Conservation (phyloP, 2,113 vertebrate species). For the Pedionomus torquatus region DNA sequence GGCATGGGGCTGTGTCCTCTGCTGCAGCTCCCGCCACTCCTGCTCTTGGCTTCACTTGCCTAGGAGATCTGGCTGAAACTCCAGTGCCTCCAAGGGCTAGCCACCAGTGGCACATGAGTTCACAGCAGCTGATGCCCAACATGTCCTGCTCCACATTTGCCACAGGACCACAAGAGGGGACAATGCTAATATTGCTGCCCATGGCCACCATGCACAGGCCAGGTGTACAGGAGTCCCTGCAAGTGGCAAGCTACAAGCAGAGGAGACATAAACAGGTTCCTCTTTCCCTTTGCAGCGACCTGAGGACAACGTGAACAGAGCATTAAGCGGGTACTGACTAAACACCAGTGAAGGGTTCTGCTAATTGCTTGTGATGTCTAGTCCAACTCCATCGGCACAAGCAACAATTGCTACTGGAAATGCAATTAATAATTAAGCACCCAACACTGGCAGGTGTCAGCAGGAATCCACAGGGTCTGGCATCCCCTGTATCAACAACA, state of each 20-base stretch:
- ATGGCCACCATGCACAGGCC: fast-evolving
- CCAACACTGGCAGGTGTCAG: neutral
- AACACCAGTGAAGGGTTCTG: neutral
- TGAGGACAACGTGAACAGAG: neutral
- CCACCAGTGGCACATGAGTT: fast-evolving
- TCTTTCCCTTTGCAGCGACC: neutral
- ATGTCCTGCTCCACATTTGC: fast-evolving
- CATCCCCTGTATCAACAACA: fast-evolving
- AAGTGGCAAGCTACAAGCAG: fast-evolving
- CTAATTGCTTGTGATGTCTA: slow-evolving; percentile 48
- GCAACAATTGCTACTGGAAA: slow-evolving; percentile 41
- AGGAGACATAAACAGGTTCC: neutral
- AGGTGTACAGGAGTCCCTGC: fast-evolving
- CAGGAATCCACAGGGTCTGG: neutral
- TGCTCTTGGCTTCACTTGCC: neutral
- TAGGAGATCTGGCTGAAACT: neutral
- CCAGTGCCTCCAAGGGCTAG: neutral
- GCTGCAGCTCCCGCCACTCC: neutral
- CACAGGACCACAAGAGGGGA: fast-evolving
- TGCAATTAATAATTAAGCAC: slow-evolving; percentile 57
- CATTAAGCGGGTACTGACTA: neutral
- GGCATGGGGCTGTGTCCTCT: neutral
- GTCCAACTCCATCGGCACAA: neutral
- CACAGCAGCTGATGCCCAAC: fast-evolving
- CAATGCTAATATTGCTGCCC: neutral